Percentiles rank a stretch among this genome's conserved stretches.
Conservation (phyloP, 2,797 vertebrate species). For the Syncerus caffer region DNA sequence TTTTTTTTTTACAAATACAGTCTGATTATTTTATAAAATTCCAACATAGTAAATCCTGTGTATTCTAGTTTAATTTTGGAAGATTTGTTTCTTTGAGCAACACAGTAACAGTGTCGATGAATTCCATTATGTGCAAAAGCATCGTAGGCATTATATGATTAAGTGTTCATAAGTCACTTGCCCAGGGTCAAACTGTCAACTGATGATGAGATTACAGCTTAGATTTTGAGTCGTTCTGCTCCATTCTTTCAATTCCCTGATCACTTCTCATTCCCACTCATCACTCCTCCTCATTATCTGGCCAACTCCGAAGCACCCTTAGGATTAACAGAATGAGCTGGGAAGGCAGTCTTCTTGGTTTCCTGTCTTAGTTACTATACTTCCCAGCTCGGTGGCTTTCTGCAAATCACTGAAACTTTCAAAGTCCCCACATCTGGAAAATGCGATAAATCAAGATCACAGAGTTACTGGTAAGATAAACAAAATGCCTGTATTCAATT, state of each 20-base stretch:
- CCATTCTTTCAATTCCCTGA: not conserved
- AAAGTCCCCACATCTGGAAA: not conserved
- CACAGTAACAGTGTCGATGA: too few species aligned
- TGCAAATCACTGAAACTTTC: not conserved
- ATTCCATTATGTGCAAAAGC: not conserved
- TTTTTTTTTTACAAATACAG: not conserved
- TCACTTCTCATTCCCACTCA: not conserved
- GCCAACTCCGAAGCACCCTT: not conserved
- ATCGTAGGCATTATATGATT: not conserved
- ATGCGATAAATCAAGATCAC: not conserved
- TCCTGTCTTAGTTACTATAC: not conserved
- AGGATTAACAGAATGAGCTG: not conserved
- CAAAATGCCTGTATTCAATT: not conserved
- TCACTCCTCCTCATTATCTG: not conserved
- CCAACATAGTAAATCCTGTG: not conserved
- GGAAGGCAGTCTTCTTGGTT: not conserved
- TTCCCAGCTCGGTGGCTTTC: not conserved
- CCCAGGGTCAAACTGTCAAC: not conserved
- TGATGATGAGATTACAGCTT: not conserved
- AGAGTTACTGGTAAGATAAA: not conserved
- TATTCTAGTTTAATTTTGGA: not conserved
- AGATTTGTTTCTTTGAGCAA: not conserved
- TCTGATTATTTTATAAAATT: not conserved
- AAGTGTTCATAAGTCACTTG: not conserved
- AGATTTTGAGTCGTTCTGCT: not conserved